Evolutionary conservation across 2,888 invertebrate genomes (phyloP), one percentile per base, ranked within the genome.

Genomic region (Yponomeuta sedellus): DNA sequence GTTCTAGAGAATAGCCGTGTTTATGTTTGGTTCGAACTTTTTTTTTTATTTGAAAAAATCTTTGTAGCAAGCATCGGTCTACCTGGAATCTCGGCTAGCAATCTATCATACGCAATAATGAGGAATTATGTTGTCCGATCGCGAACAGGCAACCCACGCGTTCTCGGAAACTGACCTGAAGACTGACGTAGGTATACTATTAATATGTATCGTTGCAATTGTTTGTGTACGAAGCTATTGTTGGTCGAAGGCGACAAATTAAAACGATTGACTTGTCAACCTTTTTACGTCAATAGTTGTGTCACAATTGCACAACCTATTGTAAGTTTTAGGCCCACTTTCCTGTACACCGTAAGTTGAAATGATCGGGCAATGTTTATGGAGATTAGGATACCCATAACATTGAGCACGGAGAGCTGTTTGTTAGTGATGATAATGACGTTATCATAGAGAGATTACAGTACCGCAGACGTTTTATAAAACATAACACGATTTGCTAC

Each of bases 71-170:
- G 72, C 77, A 79, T 52, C 77, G 77, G 80, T 79, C 80, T 90
- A 89, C 88, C 90, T 88, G 88, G 76, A 71, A 77, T 56, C 20
- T 11, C 71, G 73, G 75, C 70, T 71, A 73, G 77, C 79, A 82
- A 90, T 90, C 88, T 81, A 89, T 91, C 90, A 91, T 75, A 74
- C 71, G 77, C 77, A 77, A 84, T 88, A 88, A 88, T 83, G 81
- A 88, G 88, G 78, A 82, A 83, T 81, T 80, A 83, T 83, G 61
- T 40, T 79, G 78, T 81, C 69, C 70, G 73, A 74, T 79, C 44
- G 44, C 44, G 44, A 12, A 52, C 78, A 74, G 81, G 83, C 72
- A 72, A 72, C 71, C 68, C 71, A 75, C 72, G 72, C 69, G 70
- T 65, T 59, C 64, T 19, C 20, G 40, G 65, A 65, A 64, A 12